Evolutionary conservation across 2,113 vertebrate genomes (phyloP), one percentile per base, ranked within the genome.

Genomic region (Myrmecobius fasciatus): DNA sequence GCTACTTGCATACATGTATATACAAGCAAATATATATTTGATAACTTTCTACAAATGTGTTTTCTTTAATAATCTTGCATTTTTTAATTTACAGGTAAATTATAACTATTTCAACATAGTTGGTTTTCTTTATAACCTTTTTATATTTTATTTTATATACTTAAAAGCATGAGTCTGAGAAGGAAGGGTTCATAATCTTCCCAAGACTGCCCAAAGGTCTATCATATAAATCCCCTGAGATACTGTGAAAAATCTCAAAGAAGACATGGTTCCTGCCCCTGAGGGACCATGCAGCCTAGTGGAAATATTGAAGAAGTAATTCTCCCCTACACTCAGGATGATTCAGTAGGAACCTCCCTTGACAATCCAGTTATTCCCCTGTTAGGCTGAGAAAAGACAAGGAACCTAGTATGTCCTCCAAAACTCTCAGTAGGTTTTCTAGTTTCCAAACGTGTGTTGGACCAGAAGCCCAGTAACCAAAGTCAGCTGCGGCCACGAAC

Each of bases 321-420:
- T 46, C 20, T 96, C 47, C 25, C 54, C 10, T 92, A 92, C 94
- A 93, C 94, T 91, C 90, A 95, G 52, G 54, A 25, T 47, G 31
- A 92, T 89, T 89, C 8, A 51, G 91, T 31, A 2, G 47, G 25
- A 31, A 51, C 26, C 25, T 92, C 47, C 11, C 12, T 36, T 25
- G 22, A 31, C 7, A 90, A 31, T 88, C 83, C 83, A 93, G 52
- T 24, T 5, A 47, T 49, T 90, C 48, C 26, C 22, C 17, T 53
- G 36, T 5, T 31, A 89, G 51, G 95, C 52, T 31, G 56, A 53
- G 89, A 25, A 89, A 25, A 94, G 36, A 26, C 93, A 95, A 93
- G 36, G 14, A 48, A 93, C 90, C 3, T 17, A n/a, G 6, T 31
- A 43, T 5, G 47, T 52, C 56, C 89, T 91, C 52, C 67, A 60